A percentile compares a stretch with the other conserved stretches of the same genome.
phyloP scores from a whole-genome alignment of 2,797 vertebrate genomes.

The Neomorphus geoffroyi region DNA sequence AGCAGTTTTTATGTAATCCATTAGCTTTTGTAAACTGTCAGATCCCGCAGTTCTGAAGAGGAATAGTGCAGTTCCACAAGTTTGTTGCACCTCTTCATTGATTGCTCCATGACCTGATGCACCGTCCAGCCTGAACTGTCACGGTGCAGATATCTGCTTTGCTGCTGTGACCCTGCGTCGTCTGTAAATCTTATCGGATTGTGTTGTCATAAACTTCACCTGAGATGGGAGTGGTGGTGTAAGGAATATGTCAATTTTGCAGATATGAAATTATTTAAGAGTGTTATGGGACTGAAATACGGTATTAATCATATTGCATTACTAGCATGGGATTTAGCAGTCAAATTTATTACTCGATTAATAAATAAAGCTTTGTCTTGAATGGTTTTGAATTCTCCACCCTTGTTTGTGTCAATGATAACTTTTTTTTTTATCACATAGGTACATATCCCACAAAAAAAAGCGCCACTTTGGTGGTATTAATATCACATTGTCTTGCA shows the following conservation, averaged over 20 bases:
- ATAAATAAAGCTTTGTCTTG: not conserved
- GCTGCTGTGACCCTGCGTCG: not conserved
- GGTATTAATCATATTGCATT: not conserved
- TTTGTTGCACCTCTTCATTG: fast-evolving
- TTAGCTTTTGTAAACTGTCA: not conserved
- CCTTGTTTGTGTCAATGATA: not conserved
- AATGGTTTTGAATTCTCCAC: not conserved
- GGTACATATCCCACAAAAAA: not conserved
- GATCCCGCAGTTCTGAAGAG: not conserved
- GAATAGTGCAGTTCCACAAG: not conserved
- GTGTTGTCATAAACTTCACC: not conserved
- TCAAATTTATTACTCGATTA: not conserved
- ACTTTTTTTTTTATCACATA: not conserved
- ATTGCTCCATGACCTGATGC: not conserved
- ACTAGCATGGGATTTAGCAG: not conserved
- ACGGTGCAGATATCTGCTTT: not conserved
- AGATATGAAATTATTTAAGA: not conserved
- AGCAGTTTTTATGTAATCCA: not conserved
- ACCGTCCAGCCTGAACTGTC: not conserved
- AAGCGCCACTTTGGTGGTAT: not conserved
- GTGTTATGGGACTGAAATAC: not conserved
- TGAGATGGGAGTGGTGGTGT: not conserved
- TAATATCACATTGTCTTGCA: not conserved
- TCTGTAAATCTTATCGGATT: not conserved
- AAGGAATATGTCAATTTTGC: not conserved